Conservation (phyloP, 1,140 invertebrate genomes). For the Mercenaria mercenaria region DNA sequence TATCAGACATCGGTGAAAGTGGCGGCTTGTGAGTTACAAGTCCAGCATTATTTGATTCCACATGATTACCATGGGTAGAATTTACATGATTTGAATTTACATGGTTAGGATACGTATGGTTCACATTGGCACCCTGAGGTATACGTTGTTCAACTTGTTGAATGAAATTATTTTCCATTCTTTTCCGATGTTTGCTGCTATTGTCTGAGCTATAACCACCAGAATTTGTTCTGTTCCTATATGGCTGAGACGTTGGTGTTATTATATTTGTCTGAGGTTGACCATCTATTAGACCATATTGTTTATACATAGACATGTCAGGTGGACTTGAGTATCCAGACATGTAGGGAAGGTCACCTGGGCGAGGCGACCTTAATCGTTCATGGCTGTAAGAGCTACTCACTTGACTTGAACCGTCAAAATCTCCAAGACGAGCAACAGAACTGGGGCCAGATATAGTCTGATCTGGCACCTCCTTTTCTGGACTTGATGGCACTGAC, state of each 20-base stretch:
- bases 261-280: slow-evolving; percentile 2
- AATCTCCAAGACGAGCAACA: slow-evolving; percentile 77
- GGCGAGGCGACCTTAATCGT: slow-evolving; percentile 23
- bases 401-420: slow-evolving; percentile 80
- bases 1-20: slow-evolving; percentile 59
- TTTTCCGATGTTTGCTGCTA: slow-evolving; percentile 71
- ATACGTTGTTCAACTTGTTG: slow-evolving; percentile 77
- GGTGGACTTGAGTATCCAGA: slow-evolving; percentile 52
- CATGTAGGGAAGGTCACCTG: slow-evolving; percentile 44
- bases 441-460: slow-evolving; percentile 71
- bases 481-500: slow-evolving; percentile 65
- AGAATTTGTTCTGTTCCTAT: slow-evolving; percentile 61
- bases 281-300: slow-evolving; percentile 72
- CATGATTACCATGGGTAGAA: slow-evolving; percentile 25
- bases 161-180: slow-evolving; percentile 71
- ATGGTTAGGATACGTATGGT: slow-evolving; percentile 18
- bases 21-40: slow-evolving; percentile 41
- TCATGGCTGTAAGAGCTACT: slow-evolving; percentile 70
- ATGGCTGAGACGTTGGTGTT: slow-evolving; percentile 32
- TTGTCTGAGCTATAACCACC: slow-evolving; percentile 78
- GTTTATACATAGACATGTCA: slow-evolving; percentile 65
- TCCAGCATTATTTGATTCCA: slow-evolving; percentile 1
- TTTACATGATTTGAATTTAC: slow-evolving; percentile 65
- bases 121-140: slow-evolving; percentile 60
- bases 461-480: slow-evolving; percentile 54